These are phyloP conservation scores for Athalia rosae DNA, from an alignment of 2,888 invertebrate species.

Conservation along the genomic window DNA sequence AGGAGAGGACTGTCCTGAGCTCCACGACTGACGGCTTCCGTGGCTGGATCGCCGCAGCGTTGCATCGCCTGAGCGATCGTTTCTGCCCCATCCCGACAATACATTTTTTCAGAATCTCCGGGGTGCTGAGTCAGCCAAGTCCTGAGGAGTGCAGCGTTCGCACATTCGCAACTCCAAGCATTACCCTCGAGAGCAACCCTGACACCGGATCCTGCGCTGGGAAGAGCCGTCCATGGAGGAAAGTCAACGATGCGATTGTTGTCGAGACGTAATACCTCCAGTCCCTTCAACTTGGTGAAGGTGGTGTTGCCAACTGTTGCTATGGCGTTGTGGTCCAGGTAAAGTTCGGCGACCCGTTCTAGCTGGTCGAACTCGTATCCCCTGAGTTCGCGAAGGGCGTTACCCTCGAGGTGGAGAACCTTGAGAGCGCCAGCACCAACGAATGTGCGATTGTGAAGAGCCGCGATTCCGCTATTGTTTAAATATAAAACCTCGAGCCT, in stretches of 20 bases:
- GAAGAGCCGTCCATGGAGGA: slow-evolving; percentile 81
- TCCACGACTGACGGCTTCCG: slow-evolving; percentile 80
- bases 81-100: slow-evolving; percentile 78
- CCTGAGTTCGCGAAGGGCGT: slow-evolving; percentile 81
- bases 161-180: slow-evolving; percentile 90
- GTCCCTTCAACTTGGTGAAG: slow-evolving; percentile 82
- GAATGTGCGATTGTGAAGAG: slow-evolving; percentile 87
- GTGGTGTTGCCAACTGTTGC: slow-evolving; percentile 84
- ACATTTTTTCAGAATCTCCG: slow-evolving; percentile 82
- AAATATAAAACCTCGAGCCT: slow-evolving; percentile 85
- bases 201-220: slow-evolving; percentile 76
- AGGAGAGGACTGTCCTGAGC: slow-evolving; percentile 80
- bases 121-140: slow-evolving; percentile 83
- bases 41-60: slow-evolving; percentile 81
- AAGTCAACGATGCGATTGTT: slow-evolving; percentile 87
- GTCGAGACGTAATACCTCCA: slow-evolving; percentile 84
- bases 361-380: slow-evolving; percentile 88
- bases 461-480: slow-evolving; percentile 85
- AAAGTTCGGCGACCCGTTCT: slow-evolving; percentile 83
- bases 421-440: slow-evolving; percentile 85
- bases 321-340: slow-evolving; percentile 86
- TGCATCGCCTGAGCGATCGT: slow-evolving; percentile 76
- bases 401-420: slow-evolving; percentile 86
- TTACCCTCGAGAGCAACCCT: slow-evolving; percentile 85
- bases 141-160: slow-evolving; percentile 81